Evolutionary conservation across 2,113 vertebrate species (phyloP).

Genomic region (Myanophis thanlyinensis): DNA sequence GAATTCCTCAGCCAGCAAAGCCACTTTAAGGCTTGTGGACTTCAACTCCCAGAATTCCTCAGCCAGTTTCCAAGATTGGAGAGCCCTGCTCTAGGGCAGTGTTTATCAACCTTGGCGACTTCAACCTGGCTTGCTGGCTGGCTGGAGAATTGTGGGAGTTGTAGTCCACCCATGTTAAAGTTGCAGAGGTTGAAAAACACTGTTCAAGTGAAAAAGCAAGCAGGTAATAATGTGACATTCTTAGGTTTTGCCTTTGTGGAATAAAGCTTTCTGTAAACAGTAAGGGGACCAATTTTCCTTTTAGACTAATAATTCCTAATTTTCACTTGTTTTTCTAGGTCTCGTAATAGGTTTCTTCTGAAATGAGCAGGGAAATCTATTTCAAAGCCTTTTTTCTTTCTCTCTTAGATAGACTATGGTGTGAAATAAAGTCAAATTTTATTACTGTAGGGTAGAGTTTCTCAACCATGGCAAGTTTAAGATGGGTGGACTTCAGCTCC

Average conservation of each 20-base stretch:
- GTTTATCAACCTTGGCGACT: too few species aligned
- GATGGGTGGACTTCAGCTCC: too few species aligned
- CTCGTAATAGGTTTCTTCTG: not conserved
- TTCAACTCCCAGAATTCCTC: not conserved
- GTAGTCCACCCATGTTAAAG: not conserved
- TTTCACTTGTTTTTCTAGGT: not conserved
- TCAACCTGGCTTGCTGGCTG: too few species aligned
- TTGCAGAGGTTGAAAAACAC: too few species aligned
- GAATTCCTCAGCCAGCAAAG: not conserved
- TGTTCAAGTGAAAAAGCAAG: rapidly evolving
- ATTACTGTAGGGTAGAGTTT: not conserved
- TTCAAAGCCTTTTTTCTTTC: not conserved
- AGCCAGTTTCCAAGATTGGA: not conserved
- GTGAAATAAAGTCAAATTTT: not conserved
- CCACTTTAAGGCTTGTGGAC: not conserved
- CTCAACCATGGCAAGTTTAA: not conserved
- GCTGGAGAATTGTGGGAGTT: not conserved
- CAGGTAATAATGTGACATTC: not conserved
- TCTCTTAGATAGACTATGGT: too few species aligned
- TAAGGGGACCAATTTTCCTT: not conserved
- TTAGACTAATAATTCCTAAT: not conserved
- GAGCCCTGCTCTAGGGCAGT: too few species aligned
- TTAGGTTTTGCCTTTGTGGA: not conserved
- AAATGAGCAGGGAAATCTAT: not conserved
- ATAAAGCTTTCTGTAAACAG: not conserved